A percentile compares a stretch with the other conserved stretches of the same genome.
Conservation (phyloP, 2,797 vertebrate species). For the Pangasius macronema region DNA sequence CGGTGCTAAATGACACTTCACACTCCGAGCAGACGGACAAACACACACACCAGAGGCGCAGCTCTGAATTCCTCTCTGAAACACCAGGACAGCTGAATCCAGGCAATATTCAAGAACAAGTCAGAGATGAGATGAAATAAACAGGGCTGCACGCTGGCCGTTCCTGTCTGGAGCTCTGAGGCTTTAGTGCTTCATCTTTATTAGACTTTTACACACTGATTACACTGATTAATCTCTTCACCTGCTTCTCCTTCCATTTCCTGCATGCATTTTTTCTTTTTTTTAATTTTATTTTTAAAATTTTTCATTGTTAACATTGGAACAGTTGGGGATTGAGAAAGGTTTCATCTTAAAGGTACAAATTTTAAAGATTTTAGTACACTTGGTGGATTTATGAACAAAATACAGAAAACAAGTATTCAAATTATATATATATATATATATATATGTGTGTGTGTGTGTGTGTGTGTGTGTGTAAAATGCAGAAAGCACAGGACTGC, state of each 20-base stretch:
- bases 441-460: too few species aligned
- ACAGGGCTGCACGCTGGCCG: neutral
- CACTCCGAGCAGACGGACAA: conserved; percentile 53
- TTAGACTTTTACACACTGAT: neutral
- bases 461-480: too few species aligned
- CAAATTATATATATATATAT: too few species aligned
- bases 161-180: neutral
- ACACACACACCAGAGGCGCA: conserved; percentile 41
- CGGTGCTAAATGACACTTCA: conserved; percentile 69
- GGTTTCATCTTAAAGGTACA: too few species aligned
- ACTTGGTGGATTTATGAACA: neutral
- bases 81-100: neutral
- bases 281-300: too few species aligned
- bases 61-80: neutral
- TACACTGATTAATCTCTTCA: neutral
- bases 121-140: neutral
- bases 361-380: neutral
- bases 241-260: neutral
- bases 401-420: neutral
- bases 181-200: neutral
- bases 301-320: neutral
- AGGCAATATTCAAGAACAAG: neutral
- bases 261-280: neutral
- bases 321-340: too few species aligned
- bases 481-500: too few species aligned